Conservation (phyloP, 2,113 vertebrate genomes). For the Otis tarda region DNA sequence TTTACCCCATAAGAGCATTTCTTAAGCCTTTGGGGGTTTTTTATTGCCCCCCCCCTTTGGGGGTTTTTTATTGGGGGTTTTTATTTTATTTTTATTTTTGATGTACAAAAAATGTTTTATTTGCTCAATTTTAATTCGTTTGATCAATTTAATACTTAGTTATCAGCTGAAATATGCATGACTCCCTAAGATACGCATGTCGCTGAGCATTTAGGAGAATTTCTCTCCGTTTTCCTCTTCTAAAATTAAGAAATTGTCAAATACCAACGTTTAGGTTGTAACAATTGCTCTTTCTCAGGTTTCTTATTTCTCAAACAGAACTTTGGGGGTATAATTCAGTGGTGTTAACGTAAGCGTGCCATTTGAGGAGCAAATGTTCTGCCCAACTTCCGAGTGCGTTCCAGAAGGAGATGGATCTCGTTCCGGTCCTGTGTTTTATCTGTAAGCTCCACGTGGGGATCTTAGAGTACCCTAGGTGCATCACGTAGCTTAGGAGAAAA, state of each 20-base stretch:
- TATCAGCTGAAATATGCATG: background rate
- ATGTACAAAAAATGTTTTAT: background rate
- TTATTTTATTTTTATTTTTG: too few relatives aligned
- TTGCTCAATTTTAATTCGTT: background rate
- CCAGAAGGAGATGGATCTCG: background rate
- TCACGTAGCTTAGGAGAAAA: background rate
- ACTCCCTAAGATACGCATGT: background rate
- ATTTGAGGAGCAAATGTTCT: background rate
- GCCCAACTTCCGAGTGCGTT: background rate
- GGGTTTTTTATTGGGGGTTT: background rate
- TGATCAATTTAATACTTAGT: background rate
- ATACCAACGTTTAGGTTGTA: background rate
- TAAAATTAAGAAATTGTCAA: background rate
- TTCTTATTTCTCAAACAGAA: background rate
- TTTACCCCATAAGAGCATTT: background rate
- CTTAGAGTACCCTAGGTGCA: too few relatives aligned
- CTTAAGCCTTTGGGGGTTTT: background rate
- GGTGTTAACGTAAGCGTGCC: background rate
- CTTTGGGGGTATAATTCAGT: background rate
- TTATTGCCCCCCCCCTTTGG: background rate
- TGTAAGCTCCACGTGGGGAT: background rate
- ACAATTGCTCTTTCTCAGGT: background rate
- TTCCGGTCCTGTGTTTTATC: background rate
- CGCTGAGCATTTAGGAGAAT: background rate
- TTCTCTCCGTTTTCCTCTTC: background rate